Conservation (phyloP, 2,888 invertebrate species). For the Gonocerus acuteangulatus region DNA sequence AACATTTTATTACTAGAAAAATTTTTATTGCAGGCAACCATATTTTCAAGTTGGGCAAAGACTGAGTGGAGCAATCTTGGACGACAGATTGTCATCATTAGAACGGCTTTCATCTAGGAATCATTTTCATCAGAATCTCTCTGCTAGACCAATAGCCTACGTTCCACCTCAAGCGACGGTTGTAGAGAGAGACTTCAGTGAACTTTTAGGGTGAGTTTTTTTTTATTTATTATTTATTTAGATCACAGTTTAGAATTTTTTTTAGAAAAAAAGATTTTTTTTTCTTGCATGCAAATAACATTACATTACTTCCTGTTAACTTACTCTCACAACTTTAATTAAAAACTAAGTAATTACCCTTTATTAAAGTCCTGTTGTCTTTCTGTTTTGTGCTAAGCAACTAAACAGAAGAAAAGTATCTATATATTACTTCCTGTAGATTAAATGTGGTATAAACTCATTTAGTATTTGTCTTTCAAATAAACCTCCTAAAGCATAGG, state of each 20-base stretch:
- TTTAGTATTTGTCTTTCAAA: too few relatives aligned
- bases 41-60: slow-evolving; percentile 40
- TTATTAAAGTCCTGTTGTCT: too few relatives aligned
- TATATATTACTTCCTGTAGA: too few relatives aligned
- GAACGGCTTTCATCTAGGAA: slow-evolving; percentile 18
- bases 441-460: too few relatives aligned
- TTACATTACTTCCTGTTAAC: too few relatives aligned
- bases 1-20: background rate
- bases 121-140: slow-evolving; percentile 27
- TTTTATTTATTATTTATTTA: background rate
- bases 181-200: slow-evolving; percentile 33
- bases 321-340: too few relatives aligned
- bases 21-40: slow-evolving; percentile 38
- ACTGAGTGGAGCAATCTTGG: slow-evolving; percentile 33
- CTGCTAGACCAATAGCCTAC: slow-evolving; percentile 30
- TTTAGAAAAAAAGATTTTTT: background rate
- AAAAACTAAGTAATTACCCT: too few relatives aligned
- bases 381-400: too few relatives aligned
- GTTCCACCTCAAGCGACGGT: slow-evolving; percentile 28
- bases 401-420: too few relatives aligned
- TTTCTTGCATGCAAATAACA: too few relatives aligned
- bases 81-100: slow-evolving; percentile 32
- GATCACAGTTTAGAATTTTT: too few relatives aligned
- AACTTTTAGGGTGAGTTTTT: slow-evolving; percentile 34
- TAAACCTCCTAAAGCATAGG: too few relatives aligned